These are phyloP conservation scores for Lemur catta DNA, from an alignment of 2,797 vertebrate species.

Conservation along the genomic window DNA sequence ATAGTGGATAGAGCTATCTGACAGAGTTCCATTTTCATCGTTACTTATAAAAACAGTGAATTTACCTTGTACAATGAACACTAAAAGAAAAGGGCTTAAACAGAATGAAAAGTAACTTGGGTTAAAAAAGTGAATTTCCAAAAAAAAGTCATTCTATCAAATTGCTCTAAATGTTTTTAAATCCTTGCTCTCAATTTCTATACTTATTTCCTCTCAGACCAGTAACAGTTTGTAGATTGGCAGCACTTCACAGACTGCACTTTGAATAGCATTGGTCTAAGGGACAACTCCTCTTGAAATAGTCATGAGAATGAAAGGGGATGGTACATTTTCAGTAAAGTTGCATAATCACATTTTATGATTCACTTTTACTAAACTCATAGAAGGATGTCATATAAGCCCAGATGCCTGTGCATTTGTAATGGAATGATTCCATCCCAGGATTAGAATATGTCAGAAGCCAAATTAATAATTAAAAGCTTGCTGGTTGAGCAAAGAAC, in stretches of 20 bases:
- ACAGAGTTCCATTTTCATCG: not conserved
- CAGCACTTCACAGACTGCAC: not conserved
- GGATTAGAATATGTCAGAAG: not conserved
- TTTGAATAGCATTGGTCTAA: not conserved
- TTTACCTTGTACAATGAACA: not conserved
- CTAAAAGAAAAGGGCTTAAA: not conserved
- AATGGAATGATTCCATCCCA: not conserved
- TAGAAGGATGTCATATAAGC: not conserved
- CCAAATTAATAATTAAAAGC: not conserved
- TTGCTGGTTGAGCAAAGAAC: constrained; percentile 9
- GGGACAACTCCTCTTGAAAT: not conserved
- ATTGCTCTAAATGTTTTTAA: not conserved
- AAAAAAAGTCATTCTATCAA: not conserved
- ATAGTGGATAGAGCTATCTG: not conserved
- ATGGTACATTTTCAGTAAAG: constrained; percentile 17
- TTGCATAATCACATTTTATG: not conserved
- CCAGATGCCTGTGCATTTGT: not conserved
- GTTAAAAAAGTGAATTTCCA: not conserved
- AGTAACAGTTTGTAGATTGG: not conserved
- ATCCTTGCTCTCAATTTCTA: not conserved
- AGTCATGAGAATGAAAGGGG: not conserved
- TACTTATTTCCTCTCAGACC: not conserved
- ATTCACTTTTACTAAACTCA: constrained; percentile 28
- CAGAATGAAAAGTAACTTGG: not conserved
- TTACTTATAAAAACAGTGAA: not conserved